Base-by-base conservation (phyloP, 2,797 vertebrate genomes). In the Lagorchestes hirsutus region DNA sequence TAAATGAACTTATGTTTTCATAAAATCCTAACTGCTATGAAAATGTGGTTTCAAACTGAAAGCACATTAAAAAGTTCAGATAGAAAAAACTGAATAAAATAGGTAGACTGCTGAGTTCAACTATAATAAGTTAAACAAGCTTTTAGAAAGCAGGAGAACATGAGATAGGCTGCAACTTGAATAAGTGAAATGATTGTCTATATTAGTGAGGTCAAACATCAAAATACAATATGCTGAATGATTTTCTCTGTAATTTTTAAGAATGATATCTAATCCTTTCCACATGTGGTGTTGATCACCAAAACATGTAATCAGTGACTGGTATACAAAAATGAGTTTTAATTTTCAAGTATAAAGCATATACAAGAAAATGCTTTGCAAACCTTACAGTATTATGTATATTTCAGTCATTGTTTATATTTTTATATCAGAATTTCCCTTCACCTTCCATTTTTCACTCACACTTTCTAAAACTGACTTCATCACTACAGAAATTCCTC, bases 371-470 rank as follows among this genome's bases (percentile, higher is more conserved):
- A 82, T 46, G n/a, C 6, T 46, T 46, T 82, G n/a, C 46, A 46
- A 9, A 91, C 9, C 4, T 58, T 90, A 94, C 93, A 52, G 46
- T 8, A 91, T 95, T 59, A 90, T 54, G 27, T 92, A 67, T 24
- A 46, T 82, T 82, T 82, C 22, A 82, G 2, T 82, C 67, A 82
- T 40, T 82, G 5, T 82, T 82, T 40, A 82, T 46, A 0, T 46
- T 82, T 74, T 92, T 93, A 95, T 90, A 56, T 13, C 3, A n/a
- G 95, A 92, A 93, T 54, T 74, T 94, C 55, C 91, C 50, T 18
- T 90, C 58, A 82, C 74, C 27, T 31, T 95, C 67, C 34, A 91
- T 56, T 92, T 90, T 59, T 92, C 82, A 92, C 90, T 56, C 54
- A 56, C 91, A 24, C 1, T 93, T 95, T 55, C 24, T 91, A 58